Percentiles rank a stretch among this genome's conserved stretches.
These are phyloP conservation scores for Crenichthys baileyi DNA, from an alignment of 2,797 vertebrate genomes.

Conservation along the genomic window DNA sequence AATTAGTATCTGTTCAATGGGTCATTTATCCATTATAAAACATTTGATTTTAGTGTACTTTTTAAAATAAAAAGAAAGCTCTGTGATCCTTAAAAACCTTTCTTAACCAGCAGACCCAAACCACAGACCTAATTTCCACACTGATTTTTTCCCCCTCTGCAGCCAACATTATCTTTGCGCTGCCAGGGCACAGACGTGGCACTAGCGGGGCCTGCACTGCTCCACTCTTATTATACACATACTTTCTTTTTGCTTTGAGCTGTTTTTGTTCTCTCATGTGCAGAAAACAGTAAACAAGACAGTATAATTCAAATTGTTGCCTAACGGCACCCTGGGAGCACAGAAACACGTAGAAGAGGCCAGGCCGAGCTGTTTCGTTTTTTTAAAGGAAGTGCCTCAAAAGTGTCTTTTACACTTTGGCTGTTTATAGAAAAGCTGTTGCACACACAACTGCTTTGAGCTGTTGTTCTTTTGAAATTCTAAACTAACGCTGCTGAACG, in stretches of 20 bases:
- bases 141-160: slow-evolving; percentile 29
- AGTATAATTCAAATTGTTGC: slow-evolving; percentile 61
- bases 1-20: neutral
- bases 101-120: slow-evolving; percentile 33
- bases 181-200: slow-evolving; percentile 62
- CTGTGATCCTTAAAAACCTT: slow-evolving; percentile 19
- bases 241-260: slow-evolving; percentile 64
- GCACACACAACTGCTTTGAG: slow-evolving; percentile 43
- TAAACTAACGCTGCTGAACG: slow-evolving; percentile 21
- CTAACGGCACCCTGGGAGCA: slow-evolving; percentile 54
- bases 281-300: slow-evolving; percentile 68
- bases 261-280: slow-evolving; percentile 69
- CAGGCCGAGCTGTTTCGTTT: slow-evolving; percentile 32
- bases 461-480: slow-evolving; percentile 54
- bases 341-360: slow-evolving; percentile 51
- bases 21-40: neutral
- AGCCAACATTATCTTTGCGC: slow-evolving; percentile 56
- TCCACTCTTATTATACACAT: slow-evolving; percentile 59
- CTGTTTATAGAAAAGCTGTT: slow-evolving; percentile 32
- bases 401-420: slow-evolving; percentile 35
- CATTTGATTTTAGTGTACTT: neutral
- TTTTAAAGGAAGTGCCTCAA: slow-evolving; percentile 34
- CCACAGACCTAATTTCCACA: slow-evolving; percentile 56
- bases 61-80: slow-evolving; percentile 1
- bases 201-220: slow-evolving; percentile 46